Evolutionary conservation across 2,113 vertebrate species (phyloP), one percentile per base, ranked within the genome.

Genomic region (Sylvia atricapilla): DNA sequence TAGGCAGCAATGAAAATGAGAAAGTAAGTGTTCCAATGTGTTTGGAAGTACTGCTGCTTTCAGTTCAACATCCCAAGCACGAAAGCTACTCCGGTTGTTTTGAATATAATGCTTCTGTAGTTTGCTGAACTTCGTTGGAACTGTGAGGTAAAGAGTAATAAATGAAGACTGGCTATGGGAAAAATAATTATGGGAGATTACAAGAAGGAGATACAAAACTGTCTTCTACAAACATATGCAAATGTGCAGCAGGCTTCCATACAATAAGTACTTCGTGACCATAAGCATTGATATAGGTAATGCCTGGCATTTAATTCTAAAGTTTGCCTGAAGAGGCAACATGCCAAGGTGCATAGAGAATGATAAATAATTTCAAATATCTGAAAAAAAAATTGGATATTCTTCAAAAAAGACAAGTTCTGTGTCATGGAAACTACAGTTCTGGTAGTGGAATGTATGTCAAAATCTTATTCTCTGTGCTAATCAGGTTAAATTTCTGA

Each of bases 41-140:
- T 92, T 94, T 83, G 73, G 56, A 60, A 96, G 39, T 35, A 69
- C 31, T 80, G 46, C 64, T 87, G 63, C 81, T 70, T 93, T 94
- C 59, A 82, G 14, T 59, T 76, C n/a, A 90, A 70, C 58, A 88
- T 87, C 85, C 53, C 66, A 67, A 77, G 52, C 56, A 72, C 43
- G 23, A 92, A 86, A 85, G 88, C 55, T 90, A 13, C n/a, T 73
- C 44, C 46, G 43, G 41, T 80, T 94, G 58, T 72, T 86, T 95
- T 31, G 72, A 64, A 93, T 58, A 84, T 91, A 94, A 87, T 81
- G 75, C 67, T 47, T 87, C 47, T 43, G 22, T 49, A 64, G 53
- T 89, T 75, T 90, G 22, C 23, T 69, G n/a, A 84, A 93, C 11
- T 66, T 69, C 18, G 5, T 82, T 77, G 37, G 18, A 62, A 53